Base-by-base conservation (phyloP, 2,888 invertebrate genomes). In the Erpobdella octoculata region DNA sequence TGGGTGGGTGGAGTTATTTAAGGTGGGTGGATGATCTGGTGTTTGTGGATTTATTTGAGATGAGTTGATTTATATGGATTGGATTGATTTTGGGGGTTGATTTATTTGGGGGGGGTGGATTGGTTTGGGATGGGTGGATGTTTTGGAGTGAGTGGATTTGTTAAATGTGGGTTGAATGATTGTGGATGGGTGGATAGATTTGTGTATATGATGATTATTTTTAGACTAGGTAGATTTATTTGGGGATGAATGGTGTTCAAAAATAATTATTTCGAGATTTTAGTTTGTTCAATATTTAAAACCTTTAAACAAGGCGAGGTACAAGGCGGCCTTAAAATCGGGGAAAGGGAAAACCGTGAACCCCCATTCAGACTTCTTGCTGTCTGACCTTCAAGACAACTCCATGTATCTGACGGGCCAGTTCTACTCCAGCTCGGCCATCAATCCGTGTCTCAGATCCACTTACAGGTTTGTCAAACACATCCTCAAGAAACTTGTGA, bases 391-490 rank as follows among this genome's bases (percentile, higher is more conserved):
- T 25, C 73, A 74, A 18, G 77, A 78, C 38, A 67, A 38, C 8
- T 74, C 73, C 15, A 28, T 70, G 21, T 75, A 76, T 33, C 72
- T 74, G 6, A 79, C 80, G 5, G 79, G 80, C n/a, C 81, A 81
- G 73, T 78, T 79, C 78, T 80, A 78, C 72, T 75, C 74, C 2
- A 79, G 80, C 66, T 81, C 81, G 73, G 77, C 80, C 31, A 79
- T 82, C 75, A 80, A 82, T 73, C 80, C 81, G 1, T 81, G 81
- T 35, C 71, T 81, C 31, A 37, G 62, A 46, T 74, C 74, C 6
- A 67, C 75, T n/a, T 81, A 78, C 73, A 74, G 69, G 28, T 82
- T 82, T 71, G 75, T 81, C 12, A 76, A 79, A 53, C 79, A 80
- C 71, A 76, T 82, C 21, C 76, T 81, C 9, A 67, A 59, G 6